A percentile compares a stretch with the other conserved stretches of the same genome.
Evolutionary conservation across 2,113 vertebrate species (phyloP).

Genomic region (Picathartes gymnocephalus): DNA sequence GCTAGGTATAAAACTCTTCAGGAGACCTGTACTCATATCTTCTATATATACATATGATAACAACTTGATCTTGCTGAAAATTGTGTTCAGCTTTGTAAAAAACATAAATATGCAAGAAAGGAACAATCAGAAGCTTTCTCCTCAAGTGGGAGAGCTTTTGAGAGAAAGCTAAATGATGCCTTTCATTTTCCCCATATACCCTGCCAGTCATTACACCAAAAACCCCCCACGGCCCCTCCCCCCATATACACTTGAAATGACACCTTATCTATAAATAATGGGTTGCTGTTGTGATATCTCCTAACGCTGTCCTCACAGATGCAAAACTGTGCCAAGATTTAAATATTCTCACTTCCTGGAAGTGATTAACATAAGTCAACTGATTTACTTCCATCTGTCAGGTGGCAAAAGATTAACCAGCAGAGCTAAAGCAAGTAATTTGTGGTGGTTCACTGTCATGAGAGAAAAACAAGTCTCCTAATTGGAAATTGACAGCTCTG

Average conservation of each 20-base stretch:
- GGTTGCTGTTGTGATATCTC: background rate
- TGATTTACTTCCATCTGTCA: constrained; percentile 64
- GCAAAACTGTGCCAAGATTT: constrained; percentile 40
- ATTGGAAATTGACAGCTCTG: constrained; percentile 67
- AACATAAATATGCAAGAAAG: background rate
- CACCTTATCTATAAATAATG: constrained; percentile 38
- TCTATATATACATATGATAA: background rate
- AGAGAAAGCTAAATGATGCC: background rate
- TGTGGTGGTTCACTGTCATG: constrained; percentile 48
- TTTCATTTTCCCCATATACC: background rate
- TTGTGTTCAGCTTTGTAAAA: background rate
- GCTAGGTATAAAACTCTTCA: background rate
- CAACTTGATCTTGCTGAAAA: background rate
- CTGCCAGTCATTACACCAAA: background rate
- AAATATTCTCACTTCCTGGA: constrained; percentile 49
- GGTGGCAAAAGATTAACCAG: constrained; percentile 65
- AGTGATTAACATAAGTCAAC: constrained; percentile 43
- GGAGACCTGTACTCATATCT: background rate
- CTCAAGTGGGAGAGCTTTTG: background rate
- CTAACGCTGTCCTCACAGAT: constrained; percentile 16
- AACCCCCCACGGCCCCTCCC: too few species aligned
- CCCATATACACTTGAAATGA: background rate
- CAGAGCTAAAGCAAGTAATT: constrained; percentile 56
- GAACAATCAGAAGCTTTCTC: background rate
- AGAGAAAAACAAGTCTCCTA: constrained; percentile 64